These are phyloP conservation scores for Phoeniculus purpureus DNA, from an alignment of 2,797 vertebrate species.

Conservation along the genomic window DNA sequence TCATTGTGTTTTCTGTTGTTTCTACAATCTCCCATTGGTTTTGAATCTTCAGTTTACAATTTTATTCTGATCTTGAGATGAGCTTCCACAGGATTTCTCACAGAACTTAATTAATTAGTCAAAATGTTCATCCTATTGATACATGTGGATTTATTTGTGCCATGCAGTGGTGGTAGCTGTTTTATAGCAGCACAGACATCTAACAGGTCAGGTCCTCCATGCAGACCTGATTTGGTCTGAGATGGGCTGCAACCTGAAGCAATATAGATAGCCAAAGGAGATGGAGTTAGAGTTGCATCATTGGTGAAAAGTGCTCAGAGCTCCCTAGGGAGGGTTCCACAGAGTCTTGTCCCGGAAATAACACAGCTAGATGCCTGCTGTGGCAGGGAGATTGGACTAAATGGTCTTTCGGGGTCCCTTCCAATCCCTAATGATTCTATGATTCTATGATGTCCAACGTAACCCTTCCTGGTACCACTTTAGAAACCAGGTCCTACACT, in stretches of 20 bases:
- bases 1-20: background rate
- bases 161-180: background rate
- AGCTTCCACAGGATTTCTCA: background rate
- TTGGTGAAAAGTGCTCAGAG: background rate
- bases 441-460: too few species aligned
- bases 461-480: too few species aligned
- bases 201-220: background rate
- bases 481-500: rapidly evolving
- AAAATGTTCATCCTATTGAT: background rate
- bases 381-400: too few species aligned
- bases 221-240: background rate
- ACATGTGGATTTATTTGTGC: background rate
- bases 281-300: background rate
- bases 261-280: background rate
- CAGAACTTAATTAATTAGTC: background rate
- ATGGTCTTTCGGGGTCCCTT: too few species aligned
- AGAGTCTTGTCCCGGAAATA: background rate
- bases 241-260: background rate
- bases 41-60: background rate
- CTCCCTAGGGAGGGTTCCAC: background rate
- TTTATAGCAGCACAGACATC: background rate
- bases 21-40: background rate
- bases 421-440: too few species aligned
- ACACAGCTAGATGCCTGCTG: background rate
- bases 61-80: background rate